Evolutionary conservation across 1,140 invertebrate genomes (phyloP).

Genomic region (Theocolax elegans): DNA sequence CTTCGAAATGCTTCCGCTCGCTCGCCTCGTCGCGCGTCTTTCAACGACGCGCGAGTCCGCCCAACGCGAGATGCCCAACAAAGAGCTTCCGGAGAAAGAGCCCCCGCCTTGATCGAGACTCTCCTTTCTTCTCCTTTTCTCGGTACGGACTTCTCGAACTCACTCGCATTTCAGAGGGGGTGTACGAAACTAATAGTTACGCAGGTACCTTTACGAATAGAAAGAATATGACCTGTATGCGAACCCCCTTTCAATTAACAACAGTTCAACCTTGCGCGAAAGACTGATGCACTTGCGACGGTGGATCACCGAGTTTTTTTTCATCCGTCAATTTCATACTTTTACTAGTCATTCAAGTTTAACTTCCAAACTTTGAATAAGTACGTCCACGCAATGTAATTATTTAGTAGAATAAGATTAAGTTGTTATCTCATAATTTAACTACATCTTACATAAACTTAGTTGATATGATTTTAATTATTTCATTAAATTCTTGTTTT

Average conservation of each 20-base stretch:
- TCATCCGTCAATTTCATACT: too few species aligned
- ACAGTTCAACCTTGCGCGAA: conserved; percentile 28
- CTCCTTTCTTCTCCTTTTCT: not conserved
- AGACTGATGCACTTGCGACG: not conserved
- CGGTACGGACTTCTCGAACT: not conserved
- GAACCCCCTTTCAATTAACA: not conserved
- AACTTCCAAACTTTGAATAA: too few species aligned
- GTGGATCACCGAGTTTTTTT: too few species aligned
- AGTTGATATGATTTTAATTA: too few species aligned
- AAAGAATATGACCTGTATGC: conserved; percentile 26
- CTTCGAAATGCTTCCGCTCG: conserved; percentile 64
- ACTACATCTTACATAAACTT: too few species aligned
- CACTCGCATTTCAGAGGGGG: not conserved
- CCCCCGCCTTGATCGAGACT: not conserved
- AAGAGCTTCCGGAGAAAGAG: conserved; percentile 59
- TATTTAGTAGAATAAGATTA: too few species aligned
- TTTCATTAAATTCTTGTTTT: too few species aligned
- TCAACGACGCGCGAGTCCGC: conserved; percentile 52
- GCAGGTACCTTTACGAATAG: conserved; percentile 9
- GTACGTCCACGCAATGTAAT: too few species aligned
- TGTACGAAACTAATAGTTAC: not conserved
- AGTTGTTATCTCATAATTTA: too few species aligned
- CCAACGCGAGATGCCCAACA: conserved; percentile 45
- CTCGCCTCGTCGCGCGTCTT: conserved; percentile 51
- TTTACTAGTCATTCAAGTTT: too few species aligned